These are phyloP conservation scores for Toxonevra muliebris DNA, from an alignment of 2,888 invertebrate genomes.

Conservation along the genomic window DNA sequence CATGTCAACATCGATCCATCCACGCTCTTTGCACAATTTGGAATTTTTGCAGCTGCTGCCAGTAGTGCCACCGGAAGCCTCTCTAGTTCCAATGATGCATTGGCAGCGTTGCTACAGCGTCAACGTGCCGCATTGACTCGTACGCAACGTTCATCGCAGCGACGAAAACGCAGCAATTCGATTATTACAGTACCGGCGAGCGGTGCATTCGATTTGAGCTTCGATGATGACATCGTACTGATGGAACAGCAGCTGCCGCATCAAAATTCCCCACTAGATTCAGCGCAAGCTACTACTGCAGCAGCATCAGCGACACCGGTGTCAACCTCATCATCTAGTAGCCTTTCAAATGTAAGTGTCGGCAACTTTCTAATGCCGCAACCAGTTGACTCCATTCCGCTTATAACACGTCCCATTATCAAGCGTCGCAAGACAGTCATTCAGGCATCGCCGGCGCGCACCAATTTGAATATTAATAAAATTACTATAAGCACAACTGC, in stretches of 20 bases:
- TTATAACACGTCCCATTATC: slow-evolving; percentile 52
- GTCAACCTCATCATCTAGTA: slow-evolving; percentile 2
- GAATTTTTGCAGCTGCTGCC: slow-evolving; percentile 38
- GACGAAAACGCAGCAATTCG: slow-evolving; percentile 44
- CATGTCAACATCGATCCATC: slow-evolving; percentile 38
- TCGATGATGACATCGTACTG: slow-evolving; percentile 57
- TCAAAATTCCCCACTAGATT: slow-evolving; percentile 11
- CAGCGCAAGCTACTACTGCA: slow-evolving; percentile 33
- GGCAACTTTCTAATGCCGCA: slow-evolving; percentile 33
- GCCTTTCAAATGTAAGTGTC: slow-evolving; percentile 1
- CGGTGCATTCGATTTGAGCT: slow-evolving; percentile 44
- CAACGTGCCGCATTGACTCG: slow-evolving; percentile 51
- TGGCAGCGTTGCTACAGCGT: slow-evolving; percentile 53
- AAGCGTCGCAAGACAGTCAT: slow-evolving; percentile 53
- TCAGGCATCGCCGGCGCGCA: slow-evolving; percentile 40
- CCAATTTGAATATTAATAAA: slow-evolving; percentile 21
- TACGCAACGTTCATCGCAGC: not conserved
- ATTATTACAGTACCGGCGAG: slow-evolving; percentile 38
- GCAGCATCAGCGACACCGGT: not conserved
- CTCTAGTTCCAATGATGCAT: slow-evolving; percentile 50
- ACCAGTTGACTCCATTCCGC: slow-evolving; percentile 28
- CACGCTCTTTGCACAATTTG: slow-evolving; percentile 36
- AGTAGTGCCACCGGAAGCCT: slow-evolving; percentile 24
- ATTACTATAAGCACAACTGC: slow-evolving; percentile 22
- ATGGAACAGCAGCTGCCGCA: slow-evolving; percentile 45